These are phyloP conservation scores for Oscheius sp. DNA, from an alignment of 2,888 invertebrate genomes.

Conservation along the genomic window DNA sequence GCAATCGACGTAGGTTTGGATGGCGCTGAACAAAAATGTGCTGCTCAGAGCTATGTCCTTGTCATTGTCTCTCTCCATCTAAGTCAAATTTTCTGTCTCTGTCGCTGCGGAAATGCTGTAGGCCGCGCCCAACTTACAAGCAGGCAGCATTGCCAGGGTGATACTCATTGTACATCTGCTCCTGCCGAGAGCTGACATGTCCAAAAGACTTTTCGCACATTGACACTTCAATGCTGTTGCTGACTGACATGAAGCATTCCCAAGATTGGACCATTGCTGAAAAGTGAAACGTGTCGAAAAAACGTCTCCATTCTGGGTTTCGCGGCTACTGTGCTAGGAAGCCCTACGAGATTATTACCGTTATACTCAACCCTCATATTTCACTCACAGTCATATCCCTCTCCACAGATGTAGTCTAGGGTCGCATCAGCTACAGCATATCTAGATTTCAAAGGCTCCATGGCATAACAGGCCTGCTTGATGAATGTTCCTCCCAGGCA, in stretches of 20 bases:
- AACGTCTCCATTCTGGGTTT: too few relatives aligned
- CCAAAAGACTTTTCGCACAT: slow-evolving; percentile 55
- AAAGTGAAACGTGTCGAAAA: slow-evolving; percentile 6
- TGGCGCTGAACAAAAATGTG: slow-evolving; percentile 47
- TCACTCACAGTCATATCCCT: slow-evolving; percentile 55
- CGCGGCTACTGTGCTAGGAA: too few relatives aligned
- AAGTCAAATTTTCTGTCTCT: too few relatives aligned
- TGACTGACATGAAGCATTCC: slow-evolving; percentile 58
- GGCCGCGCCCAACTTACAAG: slow-evolving; percentile 44
- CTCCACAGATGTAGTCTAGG: slow-evolving; percentile 60
- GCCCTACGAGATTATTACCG: too few relatives aligned
- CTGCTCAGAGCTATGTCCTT: neutral
- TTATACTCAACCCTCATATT: neutral
- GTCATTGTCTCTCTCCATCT: too few relatives aligned
- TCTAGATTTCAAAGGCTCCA: slow-evolving; percentile 59
- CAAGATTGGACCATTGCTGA: slow-evolving; percentile 61
- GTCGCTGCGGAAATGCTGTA: too few relatives aligned
- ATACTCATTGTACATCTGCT: slow-evolving; percentile 59
- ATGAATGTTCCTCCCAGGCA: slow-evolving; percentile 56
- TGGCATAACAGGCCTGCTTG: slow-evolving; percentile 55
- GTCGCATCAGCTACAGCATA: slow-evolving; percentile 58
- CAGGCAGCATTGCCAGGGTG: slow-evolving; percentile 54
- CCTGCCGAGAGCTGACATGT: slow-evolving; percentile 40
- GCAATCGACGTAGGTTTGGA: slow-evolving; percentile 63
- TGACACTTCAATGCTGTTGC: slow-evolving; percentile 52